Percentiles rank a stretch among this genome's conserved stretches.
These are phyloP conservation scores for Morone chrysops DNA, from an alignment of 2,113 vertebrate species.

Conservation along the genomic window DNA sequence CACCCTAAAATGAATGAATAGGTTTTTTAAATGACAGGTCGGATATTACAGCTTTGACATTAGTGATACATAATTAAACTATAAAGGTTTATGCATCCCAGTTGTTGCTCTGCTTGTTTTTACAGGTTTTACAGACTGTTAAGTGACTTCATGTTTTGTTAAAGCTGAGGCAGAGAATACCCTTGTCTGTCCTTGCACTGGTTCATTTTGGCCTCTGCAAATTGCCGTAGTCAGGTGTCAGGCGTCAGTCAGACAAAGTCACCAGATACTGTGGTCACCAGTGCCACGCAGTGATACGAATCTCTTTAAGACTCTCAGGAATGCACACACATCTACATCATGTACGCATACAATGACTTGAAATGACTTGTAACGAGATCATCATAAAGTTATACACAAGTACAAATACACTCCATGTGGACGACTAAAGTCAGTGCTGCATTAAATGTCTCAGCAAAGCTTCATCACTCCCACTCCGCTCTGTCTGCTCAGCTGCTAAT, in stretches of 20 bases:
- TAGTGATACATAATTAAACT: background rate
- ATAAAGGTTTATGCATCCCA: background rate
- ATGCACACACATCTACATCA: conserved; percentile 4
- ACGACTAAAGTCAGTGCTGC: conserved; percentile 39
- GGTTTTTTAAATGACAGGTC: background rate
- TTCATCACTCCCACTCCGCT: conserved; percentile 17
- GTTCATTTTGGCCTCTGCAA: conserved; percentile 51
- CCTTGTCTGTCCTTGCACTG: conserved; percentile 75
- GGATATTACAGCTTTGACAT: background rate
- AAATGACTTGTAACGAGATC: background rate
- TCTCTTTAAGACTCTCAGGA: conserved; percentile 17
- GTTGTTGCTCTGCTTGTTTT: background rate
- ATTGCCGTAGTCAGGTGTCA: conserved; percentile 64
- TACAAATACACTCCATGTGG: background rate
- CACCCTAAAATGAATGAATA: background rate
- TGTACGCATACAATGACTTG: background rate
- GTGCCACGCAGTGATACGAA: conserved; percentile 2
- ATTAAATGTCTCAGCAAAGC: conserved; percentile 36
- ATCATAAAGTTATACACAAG: background rate
- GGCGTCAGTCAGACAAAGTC: conserved; percentile 53
- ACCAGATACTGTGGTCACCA: conserved; percentile 60
- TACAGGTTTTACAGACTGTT: background rate
- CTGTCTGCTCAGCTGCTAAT: conserved; percentile 57
- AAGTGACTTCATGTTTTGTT: background rate
- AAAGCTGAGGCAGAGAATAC: conserved; percentile 20